These are phyloP conservation scores for cat (Felis catus) DNA, from an alignment of 2,113 vertebrate genomes.

Conservation along the genomic window F.catus_Fca126_mat1.0 CM031415.1:190073001-190073500, in stretches of 20 bases:
- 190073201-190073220: constrained; percentile 92
- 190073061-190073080: constrained; percentile 96
- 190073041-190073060: constrained; percentile 95
- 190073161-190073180: constrained; percentile 94
- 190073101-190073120: constrained; percentile 95
- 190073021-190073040: constrained; percentile 91
- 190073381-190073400: too few species aligned
- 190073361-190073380: too few species aligned
- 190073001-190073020: constrained; percentile 92
- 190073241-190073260: constrained; percentile 87
- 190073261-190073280: not conserved
- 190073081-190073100: constrained; percentile 97
- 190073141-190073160: constrained; percentile 94
- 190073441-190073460: too few species aligned
- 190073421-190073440: too few species aligned
- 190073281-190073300: not conserved
- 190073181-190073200: constrained; percentile 92
- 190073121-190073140: constrained; percentile 96
- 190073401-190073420: too few species aligned
- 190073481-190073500: too few species aligned
- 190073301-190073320: not conserved
- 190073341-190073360: too few species aligned
- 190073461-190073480: too few species aligned
- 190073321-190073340: not conserved
- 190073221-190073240: constrained; percentile 94